Conservation (phyloP, 2,113 vertebrate species). For the Zapus hudsonius region DNA sequence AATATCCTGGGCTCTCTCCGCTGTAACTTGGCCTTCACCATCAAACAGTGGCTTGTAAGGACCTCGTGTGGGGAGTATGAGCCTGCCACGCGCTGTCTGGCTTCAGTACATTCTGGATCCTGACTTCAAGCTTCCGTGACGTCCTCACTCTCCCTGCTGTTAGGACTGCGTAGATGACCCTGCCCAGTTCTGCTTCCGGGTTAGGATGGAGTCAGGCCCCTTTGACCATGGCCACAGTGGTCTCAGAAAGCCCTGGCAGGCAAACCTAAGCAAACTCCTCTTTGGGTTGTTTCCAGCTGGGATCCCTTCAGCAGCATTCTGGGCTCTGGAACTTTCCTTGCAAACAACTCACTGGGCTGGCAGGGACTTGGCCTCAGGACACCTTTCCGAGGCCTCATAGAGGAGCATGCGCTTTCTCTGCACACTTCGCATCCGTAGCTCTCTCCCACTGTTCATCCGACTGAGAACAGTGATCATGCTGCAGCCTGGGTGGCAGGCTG, state of each 20-base stretch:
- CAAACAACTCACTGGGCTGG: no score
- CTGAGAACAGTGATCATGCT: neutral
- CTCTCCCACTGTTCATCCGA: neutral
- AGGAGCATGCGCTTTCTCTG: neutral
- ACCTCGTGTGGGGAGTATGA: neutral
- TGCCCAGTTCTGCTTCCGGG: neutral
- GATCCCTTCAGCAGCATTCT: neutral
- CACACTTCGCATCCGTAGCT: neutral
- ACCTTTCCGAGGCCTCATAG: neutral
- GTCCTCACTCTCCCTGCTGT: neutral
- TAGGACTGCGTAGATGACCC: no score
- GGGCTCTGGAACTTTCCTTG: neutral
- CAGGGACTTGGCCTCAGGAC: neutral
- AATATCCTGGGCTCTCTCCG: neutral
- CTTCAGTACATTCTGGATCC: neutral
- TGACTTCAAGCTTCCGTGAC: neutral
- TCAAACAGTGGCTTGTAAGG: neutral
- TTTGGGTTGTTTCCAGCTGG: neutral
- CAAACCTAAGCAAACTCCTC: neutral
- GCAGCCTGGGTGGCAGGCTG: neutral
- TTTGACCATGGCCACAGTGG: neutral
- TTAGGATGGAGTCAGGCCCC: neutral
- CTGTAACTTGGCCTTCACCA: neutral
- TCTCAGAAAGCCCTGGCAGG: neutral
- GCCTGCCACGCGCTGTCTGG: neutral